A percentile compares a stretch with the other conserved stretches of the same genome.
phyloP scores from a whole-genome alignment of 2,888 invertebrate genomes.

The Biston betularia region DNA sequence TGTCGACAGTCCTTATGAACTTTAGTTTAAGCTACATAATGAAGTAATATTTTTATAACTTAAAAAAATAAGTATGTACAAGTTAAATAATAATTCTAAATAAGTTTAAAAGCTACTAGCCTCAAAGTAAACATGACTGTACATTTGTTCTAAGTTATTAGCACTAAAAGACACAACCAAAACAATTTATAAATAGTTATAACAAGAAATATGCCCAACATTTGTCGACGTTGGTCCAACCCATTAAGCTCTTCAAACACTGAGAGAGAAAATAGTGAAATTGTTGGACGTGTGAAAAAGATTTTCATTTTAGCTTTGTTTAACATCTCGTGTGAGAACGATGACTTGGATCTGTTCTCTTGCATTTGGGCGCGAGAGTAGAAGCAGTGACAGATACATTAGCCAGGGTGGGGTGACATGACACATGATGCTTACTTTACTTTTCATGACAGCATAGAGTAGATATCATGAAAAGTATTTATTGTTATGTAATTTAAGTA shows the following conservation, averaged over 20 bases:
- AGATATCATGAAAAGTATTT: not conserved
- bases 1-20: no score
- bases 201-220: not conserved
- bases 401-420: not conserved
- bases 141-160: no score
- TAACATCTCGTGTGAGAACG: conserved; percentile 52
- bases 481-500: no score
- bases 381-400: conserved; percentile 18
- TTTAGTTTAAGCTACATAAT: no score
- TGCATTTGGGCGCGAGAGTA: conserved; percentile 16
- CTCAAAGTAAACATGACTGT: no score
- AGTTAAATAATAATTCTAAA: no score
- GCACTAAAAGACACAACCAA: not conserved
- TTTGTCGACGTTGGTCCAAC: conserved; percentile 9
- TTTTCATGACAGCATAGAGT: no score
- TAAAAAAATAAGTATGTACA: no score
- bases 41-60: no score
- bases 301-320: conserved; percentile 62
- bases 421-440: not conserved
- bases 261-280: conserved; percentile 58
- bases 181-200: not conserved
- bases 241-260: conserved; percentile 28
- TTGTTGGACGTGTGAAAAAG: conserved; percentile 68
- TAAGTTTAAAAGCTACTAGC: no score
- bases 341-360: conserved; percentile 42